Evolutionary conservation across 1,140 invertebrate genomes (phyloP).

Genomic region (Trichonephila clavipes): DNA sequence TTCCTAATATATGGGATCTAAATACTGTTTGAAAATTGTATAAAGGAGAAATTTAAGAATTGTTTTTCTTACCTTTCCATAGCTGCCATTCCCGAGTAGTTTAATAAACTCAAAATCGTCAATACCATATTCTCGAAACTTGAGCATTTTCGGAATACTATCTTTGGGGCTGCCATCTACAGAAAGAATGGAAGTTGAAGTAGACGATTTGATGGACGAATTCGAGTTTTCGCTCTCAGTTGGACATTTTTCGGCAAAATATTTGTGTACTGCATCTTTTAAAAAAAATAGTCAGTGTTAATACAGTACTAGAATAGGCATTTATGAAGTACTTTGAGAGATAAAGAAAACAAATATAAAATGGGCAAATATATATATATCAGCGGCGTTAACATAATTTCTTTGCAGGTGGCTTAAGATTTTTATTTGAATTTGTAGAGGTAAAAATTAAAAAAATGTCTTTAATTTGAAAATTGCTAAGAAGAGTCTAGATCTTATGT

Average conservation of each 20-base stretch:
- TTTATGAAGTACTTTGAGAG: background rate
- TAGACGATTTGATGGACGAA: background rate
- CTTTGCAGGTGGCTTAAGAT: too few relatives aligned
- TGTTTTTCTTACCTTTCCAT: conserved; percentile 90
- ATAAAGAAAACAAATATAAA: too few relatives aligned
- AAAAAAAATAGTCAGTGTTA: background rate
- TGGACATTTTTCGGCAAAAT: conserved; percentile 8
- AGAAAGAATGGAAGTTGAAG: conserved; percentile 33
- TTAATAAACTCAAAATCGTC: conserved; percentile 97
- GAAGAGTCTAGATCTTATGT: too few relatives aligned
- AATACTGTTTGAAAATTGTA: too few relatives aligned
- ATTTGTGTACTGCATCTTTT: background rate
- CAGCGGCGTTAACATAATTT: too few relatives aligned
- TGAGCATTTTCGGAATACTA: conserved; percentile 33
- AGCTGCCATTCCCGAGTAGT: conserved; percentile 97
- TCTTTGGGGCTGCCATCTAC: conserved; percentile 5
- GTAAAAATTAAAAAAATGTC: too few relatives aligned
- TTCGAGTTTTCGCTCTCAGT: conserved; percentile 25
- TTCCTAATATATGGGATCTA: too few relatives aligned
- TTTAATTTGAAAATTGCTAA: too few relatives aligned
- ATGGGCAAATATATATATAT: too few relatives aligned
- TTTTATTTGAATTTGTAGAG: too few relatives aligned
- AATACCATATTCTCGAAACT: conserved; percentile 91
- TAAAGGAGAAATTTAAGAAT: too few relatives aligned
- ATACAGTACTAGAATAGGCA: background rate